A percentile compares a stretch with the other conserved stretches of the same genome.
phyloP scores from a whole-genome alignment of 2,888 invertebrate species.

The Boloria selene region DNA sequence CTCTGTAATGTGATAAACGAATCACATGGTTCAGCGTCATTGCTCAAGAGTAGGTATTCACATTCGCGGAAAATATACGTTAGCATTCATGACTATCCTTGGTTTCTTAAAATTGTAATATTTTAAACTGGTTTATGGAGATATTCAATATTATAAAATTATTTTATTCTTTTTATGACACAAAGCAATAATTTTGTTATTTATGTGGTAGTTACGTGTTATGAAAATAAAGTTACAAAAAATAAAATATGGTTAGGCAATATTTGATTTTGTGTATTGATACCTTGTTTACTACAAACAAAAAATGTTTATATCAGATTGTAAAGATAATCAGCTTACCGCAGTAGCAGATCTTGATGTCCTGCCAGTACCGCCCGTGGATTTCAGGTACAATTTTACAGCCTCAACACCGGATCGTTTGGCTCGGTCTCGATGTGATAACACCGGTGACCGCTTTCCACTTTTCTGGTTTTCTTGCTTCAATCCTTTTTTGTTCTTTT shows the following conservation, averaged over 20 bases:
- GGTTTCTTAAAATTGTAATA: constrained; percentile 28
- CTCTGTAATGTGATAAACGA: constrained; percentile 62
- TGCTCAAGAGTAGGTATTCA: constrained; percentile 37
- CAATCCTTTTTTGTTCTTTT: constrained; percentile 47
- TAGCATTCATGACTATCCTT: constrained; percentile 37
- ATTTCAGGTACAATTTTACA: constrained; percentile 69
- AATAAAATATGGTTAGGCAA: not conserved
- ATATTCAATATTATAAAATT: constrained; percentile 13
- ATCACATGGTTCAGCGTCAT: constrained; percentile 60
- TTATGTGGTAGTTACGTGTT: not conserved
- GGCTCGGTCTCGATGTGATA: constrained; percentile 47
- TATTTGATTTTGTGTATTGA: not conserved
- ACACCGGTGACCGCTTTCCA: constrained; percentile 44
- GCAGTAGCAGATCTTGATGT: constrained; percentile 74
- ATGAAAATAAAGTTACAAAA: too few species aligned
- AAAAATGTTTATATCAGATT: not conserved
- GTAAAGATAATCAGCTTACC: constrained; percentile 47
- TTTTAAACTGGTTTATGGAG: constrained; percentile 33
- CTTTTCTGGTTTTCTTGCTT: constrained; percentile 40
- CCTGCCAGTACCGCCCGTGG: constrained; percentile 71
- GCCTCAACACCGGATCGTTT: constrained; percentile 76
- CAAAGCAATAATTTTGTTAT: constrained; percentile 6
- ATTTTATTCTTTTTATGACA: constrained; percentile 13
- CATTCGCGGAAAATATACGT: constrained; percentile 24
- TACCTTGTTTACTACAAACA: not conserved